A percentile compares a stretch with the other conserved stretches of the same genome.
Conservation (phyloP, 2,888 invertebrate genomes). For the Heliconius hortense region DNA sequence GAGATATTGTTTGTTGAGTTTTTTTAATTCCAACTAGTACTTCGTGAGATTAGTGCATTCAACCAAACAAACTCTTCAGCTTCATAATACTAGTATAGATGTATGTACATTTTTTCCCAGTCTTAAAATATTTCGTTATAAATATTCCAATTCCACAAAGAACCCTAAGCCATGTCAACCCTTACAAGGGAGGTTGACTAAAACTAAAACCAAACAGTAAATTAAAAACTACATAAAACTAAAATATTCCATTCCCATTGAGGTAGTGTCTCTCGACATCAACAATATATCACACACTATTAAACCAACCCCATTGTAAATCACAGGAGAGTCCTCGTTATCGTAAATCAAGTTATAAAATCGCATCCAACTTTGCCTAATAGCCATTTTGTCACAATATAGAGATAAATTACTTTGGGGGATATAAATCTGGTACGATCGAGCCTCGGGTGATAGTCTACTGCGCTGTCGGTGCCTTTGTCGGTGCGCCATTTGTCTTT, state of each 20-base stretch:
- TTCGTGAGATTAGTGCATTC: too few species aligned
- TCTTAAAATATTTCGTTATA: too few species aligned
- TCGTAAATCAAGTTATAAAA: constrained; percentile 49
- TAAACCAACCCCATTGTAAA: constrained; percentile 26
- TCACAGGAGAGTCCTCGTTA: constrained; percentile 39
- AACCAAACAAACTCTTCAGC: too few species aligned
- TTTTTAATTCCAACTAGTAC: too few species aligned
- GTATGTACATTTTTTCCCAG: too few species aligned
- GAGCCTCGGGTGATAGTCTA: constrained; percentile 15
- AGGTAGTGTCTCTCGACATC: neutral
- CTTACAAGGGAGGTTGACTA: neutral
- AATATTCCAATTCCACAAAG: neutral
- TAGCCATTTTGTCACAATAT: constrained; percentile 71
- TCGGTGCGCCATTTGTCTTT: constrained; percentile 20
- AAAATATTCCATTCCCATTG: neutral
- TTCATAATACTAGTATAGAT: too few species aligned
- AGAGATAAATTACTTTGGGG: constrained; percentile 60
- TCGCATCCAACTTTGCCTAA: constrained; percentile 50
- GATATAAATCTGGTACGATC: constrained; percentile 18
- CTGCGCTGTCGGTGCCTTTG: constrained; percentile 21
- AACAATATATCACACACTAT: constrained; percentile 17
- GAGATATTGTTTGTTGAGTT: too few species aligned
- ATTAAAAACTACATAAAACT: constrained; percentile 1
- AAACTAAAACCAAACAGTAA: constrained; percentile 10
- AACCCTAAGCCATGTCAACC: neutral